Evolutionary conservation across 2,797 vertebrate genomes (phyloP).

Genomic region (Anguilla megastoma): DNA sequence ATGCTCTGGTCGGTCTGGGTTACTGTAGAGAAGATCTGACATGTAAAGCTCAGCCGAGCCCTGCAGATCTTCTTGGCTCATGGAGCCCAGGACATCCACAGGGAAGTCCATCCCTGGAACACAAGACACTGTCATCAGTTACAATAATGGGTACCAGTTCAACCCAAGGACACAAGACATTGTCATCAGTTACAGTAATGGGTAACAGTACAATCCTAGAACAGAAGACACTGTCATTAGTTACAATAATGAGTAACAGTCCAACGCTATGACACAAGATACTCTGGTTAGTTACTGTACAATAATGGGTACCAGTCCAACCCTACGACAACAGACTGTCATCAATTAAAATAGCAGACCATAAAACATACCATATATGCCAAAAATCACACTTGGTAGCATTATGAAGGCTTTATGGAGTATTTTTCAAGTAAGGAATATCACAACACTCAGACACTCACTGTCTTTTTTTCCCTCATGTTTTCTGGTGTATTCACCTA

Average conservation of each 20-base stretch:
- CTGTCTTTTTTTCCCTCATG: neutral
- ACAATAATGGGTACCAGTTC: conserved; percentile 54
- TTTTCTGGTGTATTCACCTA: neutral
- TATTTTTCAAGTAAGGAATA: neutral
- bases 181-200: neutral
- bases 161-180: conserved; percentile 59
- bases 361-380: no score
- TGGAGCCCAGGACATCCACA: conserved; percentile 74
- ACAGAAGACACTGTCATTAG: neutral
- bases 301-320: neutral
- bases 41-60: conserved; percentile 68
- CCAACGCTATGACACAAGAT: conserved; percentile 64
- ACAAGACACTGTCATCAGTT: neutral
- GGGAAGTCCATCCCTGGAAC: conserved; percentile 77
- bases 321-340: no score
- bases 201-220: neutral
- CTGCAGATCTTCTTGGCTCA: conserved; percentile 73
- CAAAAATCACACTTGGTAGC: neutral
- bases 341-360: no score
- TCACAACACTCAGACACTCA: neutral
- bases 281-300: neutral
- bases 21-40: conserved; percentile 62
- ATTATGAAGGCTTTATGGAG: neutral
- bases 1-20: conserved; percentile 66
- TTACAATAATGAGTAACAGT: conserved; percentile 44